phyloP scores from a whole-genome alignment of 1,140 invertebrate genomes.

The Musca domestica region DNA sequence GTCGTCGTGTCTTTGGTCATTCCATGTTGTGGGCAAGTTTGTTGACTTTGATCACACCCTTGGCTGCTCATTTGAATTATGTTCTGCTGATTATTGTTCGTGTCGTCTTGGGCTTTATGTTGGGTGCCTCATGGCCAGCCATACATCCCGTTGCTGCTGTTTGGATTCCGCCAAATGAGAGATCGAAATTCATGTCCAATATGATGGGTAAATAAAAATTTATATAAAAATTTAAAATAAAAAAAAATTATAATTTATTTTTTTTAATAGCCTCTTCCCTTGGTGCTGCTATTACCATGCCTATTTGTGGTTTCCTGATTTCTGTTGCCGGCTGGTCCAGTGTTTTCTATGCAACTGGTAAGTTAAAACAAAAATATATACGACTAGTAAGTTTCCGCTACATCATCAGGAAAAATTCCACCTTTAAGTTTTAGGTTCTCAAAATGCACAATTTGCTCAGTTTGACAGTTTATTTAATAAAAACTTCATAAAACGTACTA shows the following conservation, averaged over 20 bases:
- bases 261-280: conserved; percentile 69
- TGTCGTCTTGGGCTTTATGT: conserved; percentile 69
- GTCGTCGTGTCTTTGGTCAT: conserved; percentile 74
- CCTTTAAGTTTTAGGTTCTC: too few species aligned
- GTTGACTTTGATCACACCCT: conserved; percentile 78
- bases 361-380: too few species aligned
- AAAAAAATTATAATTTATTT: not conserved
- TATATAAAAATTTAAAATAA: not conserved
- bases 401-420: too few species aligned
- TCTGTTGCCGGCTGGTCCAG: conserved; percentile 78
- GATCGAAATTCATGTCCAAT: conserved; percentile 82
- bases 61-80: conserved; percentile 65
- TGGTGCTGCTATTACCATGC: conserved; percentile 80
- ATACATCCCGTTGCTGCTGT: conserved; percentile 85
- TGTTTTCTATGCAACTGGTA: conserved; percentile 81
- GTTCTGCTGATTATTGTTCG: conserved; percentile 63
- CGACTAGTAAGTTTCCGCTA: too few species aligned
- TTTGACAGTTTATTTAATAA: too few species aligned
- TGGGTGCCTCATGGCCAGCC: conserved; percentile 86
- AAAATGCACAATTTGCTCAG: too few species aligned
- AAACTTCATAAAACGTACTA: too few species aligned
- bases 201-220: conserved; percentile 71
- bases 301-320: conserved; percentile 76
- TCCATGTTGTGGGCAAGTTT: conserved; percentile 80
- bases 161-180: conserved; percentile 88